A percentile compares a stretch with the other conserved stretches of the same genome.
These are phyloP conservation scores for Urocolius indicus DNA, from an alignment of 2,113 vertebrate species.

Conservation along the genomic window DNA sequence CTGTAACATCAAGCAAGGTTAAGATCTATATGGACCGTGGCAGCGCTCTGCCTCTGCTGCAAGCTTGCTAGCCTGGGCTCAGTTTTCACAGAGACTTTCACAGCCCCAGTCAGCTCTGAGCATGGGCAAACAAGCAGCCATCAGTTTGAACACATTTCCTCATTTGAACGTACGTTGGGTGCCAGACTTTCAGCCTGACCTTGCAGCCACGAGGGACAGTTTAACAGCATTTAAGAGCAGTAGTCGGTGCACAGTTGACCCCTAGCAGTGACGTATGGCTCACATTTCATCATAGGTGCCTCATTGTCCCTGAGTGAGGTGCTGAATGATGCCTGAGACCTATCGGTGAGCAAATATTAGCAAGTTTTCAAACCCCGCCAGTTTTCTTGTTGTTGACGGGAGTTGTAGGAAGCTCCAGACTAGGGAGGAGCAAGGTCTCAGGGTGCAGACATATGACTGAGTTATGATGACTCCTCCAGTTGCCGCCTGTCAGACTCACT, in stretches of 20 bases:
- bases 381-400: background rate
- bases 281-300: background rate
- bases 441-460: background rate
- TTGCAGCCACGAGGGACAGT: background rate
- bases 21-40: accelerated
- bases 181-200: background rate
- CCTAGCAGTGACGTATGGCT: accelerated
- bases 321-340: accelerated
- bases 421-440: background rate
- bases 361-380: background rate
- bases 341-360: accelerated
- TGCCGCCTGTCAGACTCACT: background rate
- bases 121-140: background rate
- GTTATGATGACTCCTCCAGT: background rate
- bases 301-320: accelerated
- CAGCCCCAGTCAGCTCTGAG: background rate
- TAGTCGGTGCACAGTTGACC: accelerated
- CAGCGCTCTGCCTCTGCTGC: background rate
- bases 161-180: background rate
- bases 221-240: background rate
- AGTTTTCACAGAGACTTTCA: background rate
- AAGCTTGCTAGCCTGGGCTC: background rate
- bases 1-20: background rate
- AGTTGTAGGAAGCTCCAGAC: background rate
- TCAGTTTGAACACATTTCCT: background rate